Evolutionary conservation across 2,888 invertebrate species (phyloP).

Genomic region (Coenonympha glycerion): DNA sequence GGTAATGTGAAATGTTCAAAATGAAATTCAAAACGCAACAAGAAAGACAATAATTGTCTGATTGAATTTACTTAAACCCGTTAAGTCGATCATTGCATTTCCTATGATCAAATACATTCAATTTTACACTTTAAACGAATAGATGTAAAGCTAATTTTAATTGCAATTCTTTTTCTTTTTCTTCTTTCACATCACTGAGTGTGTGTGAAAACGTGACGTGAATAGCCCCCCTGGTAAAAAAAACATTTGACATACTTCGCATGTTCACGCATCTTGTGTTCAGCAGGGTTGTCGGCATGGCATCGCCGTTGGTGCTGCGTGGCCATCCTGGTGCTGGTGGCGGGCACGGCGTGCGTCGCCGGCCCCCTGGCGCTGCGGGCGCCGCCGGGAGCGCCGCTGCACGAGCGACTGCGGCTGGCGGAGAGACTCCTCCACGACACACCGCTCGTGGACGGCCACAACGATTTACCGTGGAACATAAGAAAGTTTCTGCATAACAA

Average conservation of each 20-base stretch:
- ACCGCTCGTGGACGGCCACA: constrained; percentile 90
- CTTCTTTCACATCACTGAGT: too few species aligned
- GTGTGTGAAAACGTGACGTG: too few species aligned
- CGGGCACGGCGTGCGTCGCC: constrained; percentile 86
- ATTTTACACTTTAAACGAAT: too few species aligned
- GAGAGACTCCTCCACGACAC: constrained; percentile 84
- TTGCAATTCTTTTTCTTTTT: too few species aligned
- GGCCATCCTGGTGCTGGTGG: constrained; percentile 83
- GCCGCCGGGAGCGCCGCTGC: constrained; percentile 84
- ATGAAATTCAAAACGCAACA: too few species aligned
- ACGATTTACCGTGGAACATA: constrained; percentile 94
- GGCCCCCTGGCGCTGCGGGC: constrained; percentile 86
- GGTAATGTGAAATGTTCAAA: too few species aligned
- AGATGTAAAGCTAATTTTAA: too few species aligned
- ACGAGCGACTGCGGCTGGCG: constrained; percentile 84
- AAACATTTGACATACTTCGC: not conserved
- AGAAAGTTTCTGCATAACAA: constrained; percentile 92
- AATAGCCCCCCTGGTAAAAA: too few species aligned
- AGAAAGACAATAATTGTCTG: too few species aligned
- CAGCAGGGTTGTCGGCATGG: constrained; percentile 60
- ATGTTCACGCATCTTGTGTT: not conserved
- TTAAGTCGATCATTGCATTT: too few species aligned
- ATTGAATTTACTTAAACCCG: too few species aligned
- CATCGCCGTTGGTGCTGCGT: constrained; percentile 86
- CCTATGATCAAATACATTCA: too few species aligned